Percentiles rank a stretch among this genome's conserved stretches.
These are phyloP conservation scores for Neodiprion fabricii DNA, from an alignment of 1,140 invertebrate genomes.

Conservation along the genomic window DNA sequence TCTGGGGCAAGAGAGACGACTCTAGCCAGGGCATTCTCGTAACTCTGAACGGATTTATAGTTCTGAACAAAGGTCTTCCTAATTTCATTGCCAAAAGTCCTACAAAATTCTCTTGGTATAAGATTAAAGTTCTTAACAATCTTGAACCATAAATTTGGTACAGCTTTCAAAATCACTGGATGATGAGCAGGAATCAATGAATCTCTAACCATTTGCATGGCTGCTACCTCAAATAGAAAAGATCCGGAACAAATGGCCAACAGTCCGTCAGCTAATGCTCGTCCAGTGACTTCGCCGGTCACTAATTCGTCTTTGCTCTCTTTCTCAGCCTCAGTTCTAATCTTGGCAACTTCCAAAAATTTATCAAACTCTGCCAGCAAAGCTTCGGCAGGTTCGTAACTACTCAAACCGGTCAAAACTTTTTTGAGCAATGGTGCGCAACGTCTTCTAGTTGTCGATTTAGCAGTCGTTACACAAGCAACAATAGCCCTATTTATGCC, in stretches of 20 bases:
- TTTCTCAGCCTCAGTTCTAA: conserved; percentile 54
- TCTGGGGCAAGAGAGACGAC: conserved; percentile 71
- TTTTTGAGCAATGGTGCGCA: conserved; percentile 49
- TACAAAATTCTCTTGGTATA: conserved; percentile 65
- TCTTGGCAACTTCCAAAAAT: conserved; percentile 65
- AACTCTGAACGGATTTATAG: conserved; percentile 62
- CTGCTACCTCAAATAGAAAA: conserved; percentile 46
- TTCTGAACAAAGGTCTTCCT: conserved; percentile 67
- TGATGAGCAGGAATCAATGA: conserved; percentile 73
- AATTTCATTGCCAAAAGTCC: conserved; percentile 63
- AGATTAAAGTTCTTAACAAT: conserved; percentile 66
- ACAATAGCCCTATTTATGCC: conserved; percentile 70
- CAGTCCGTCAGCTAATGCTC: conserved; percentile 53
- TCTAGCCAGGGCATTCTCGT: conserved; percentile 71
- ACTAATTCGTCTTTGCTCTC: conserved; percentile 52
- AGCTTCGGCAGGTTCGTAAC: conserved; percentile 55
- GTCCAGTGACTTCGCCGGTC: conserved; percentile 43
- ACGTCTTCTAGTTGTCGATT: conserved; percentile 45
- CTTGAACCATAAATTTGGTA: conserved; percentile 68
- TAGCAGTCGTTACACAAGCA: conserved; percentile 65
- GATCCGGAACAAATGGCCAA: conserved; percentile 52
- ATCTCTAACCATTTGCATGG: conserved; percentile 54
- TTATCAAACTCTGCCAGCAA: conserved; percentile 68
- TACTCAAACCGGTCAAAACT: conserved; percentile 45
- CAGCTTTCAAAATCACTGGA: conserved; percentile 65